phyloP scores from a whole-genome alignment of 2,113 vertebrate genomes.

The Callipepla squamata region DNA sequence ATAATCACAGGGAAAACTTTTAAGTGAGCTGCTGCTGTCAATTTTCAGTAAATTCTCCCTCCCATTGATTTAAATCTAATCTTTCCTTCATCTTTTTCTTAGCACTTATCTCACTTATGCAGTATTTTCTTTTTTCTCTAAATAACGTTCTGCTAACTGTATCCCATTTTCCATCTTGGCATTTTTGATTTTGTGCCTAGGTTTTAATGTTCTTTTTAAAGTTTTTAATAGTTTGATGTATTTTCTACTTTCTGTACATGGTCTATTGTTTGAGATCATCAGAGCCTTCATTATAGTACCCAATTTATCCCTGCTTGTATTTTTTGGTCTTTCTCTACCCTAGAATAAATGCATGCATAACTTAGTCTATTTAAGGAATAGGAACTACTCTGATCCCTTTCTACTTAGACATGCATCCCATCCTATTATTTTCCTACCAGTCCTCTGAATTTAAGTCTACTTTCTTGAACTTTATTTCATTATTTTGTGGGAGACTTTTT shows the following conservation, averaged over 20 bases:
- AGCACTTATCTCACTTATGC: not conserved
- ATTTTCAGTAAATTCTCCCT: not conserved
- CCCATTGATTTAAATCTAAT: not conserved
- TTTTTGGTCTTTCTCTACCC: not conserved
- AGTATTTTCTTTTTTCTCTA: not conserved
- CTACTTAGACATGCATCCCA: not conserved
- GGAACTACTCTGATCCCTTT: not conserved
- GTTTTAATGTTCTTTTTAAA: not conserved
- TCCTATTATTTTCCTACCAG: not conserved
- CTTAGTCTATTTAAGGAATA: not conserved
- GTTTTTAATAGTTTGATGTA: not conserved
- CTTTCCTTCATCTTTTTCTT: not conserved
- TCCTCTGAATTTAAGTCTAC: not conserved
- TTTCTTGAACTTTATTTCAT: not conserved
- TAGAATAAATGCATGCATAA: not conserved
- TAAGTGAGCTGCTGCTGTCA: not conserved
- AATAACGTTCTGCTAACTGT: not conserved
- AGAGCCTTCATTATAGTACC: not conserved
- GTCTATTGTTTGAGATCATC: not conserved
- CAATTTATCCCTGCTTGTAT: not conserved
- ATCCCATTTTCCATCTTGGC: not conserved
- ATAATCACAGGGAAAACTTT: not conserved
- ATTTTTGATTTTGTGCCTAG: not conserved
- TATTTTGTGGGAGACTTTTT: not conserved
- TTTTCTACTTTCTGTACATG: not conserved